These are phyloP conservation scores for Rhinolophus sinicus DNA, from an alignment of 2,113 vertebrate genomes.

Conservation along the genomic window DNA sequence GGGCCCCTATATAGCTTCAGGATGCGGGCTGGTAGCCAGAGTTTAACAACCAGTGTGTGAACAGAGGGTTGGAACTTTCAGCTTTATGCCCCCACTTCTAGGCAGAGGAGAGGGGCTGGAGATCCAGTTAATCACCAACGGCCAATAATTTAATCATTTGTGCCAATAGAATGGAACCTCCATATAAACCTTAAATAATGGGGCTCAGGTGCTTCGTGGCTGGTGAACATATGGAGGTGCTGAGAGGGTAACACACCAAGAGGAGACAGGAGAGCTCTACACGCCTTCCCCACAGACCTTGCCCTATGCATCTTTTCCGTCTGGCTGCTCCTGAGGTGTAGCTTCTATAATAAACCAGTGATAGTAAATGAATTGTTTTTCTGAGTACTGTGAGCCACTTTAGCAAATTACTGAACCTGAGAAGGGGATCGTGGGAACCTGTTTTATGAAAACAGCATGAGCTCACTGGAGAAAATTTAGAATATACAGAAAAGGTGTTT, in stretches of 20 bases:
- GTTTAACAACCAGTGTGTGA: background rate
- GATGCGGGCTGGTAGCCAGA: background rate
- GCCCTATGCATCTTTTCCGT: background rate
- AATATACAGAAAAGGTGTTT: conserved; percentile 24
- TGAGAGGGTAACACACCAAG: background rate
- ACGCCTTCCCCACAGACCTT: background rate
- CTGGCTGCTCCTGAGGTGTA: background rate
- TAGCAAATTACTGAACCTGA: background rate
- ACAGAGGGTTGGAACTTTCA: background rate
- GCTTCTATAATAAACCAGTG: background rate
- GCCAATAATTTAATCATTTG: background rate
- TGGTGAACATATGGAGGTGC: background rate
- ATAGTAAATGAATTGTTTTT: background rate
- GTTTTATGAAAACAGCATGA: background rate
- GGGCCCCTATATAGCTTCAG: background rate
- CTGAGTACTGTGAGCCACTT: background rate
- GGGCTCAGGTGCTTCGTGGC: background rate
- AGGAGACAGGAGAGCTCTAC: background rate
- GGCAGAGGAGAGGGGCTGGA: background rate
- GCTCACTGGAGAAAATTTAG: background rate
- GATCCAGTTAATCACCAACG: background rate
- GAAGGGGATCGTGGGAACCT: background rate
- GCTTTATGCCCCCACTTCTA: background rate
- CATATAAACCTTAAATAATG: background rate
- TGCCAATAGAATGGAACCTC: background rate